Evolutionary conservation across 1,140 invertebrate species (phyloP).

Genomic region (Odontomachus brunneus): DNA sequence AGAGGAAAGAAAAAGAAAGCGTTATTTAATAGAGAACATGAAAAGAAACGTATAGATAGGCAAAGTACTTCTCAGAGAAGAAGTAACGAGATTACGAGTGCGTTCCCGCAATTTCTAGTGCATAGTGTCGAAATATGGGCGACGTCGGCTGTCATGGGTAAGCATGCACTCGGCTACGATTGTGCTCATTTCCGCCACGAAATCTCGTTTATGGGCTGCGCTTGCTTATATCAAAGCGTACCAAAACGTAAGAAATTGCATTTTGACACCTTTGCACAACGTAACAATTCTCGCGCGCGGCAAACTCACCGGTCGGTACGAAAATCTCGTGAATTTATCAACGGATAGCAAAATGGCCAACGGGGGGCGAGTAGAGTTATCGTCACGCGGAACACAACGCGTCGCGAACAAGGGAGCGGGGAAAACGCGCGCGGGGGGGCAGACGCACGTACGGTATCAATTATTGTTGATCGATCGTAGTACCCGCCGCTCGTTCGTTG

Average conservation of each 20-base stretch:
- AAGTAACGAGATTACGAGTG: too few relatives aligned
- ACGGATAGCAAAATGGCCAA: conserved; percentile 86
- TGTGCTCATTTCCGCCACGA: too few relatives aligned
- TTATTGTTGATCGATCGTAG: conserved; percentile 12
- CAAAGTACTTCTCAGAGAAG: too few relatives aligned
- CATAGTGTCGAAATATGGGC: too few relatives aligned
- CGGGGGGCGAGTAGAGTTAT: conserved; percentile 51
- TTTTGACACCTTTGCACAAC: conserved; percentile 45
- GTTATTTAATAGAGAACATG: too few relatives aligned
- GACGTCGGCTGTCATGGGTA: too few relatives aligned
- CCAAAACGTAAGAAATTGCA: background rate
- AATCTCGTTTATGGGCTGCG: too few relatives aligned
- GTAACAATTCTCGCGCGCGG: conserved; percentile 58
- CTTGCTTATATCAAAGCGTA: too few relatives aligned
- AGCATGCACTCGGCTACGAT: too few relatives aligned
- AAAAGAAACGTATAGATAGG: too few relatives aligned
- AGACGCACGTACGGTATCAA: background rate
- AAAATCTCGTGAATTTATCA: conserved; percentile 84
- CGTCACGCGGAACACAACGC: conserved; percentile 39
- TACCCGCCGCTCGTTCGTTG: conserved; percentile 50
- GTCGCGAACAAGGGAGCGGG: background rate
- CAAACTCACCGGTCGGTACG: conserved; percentile 83
- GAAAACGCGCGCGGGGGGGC: conserved; percentile 12
- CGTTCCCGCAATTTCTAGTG: too few relatives aligned
- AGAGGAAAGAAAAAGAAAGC: too few relatives aligned